Evolutionary conservation across 1,140 invertebrate genomes (phyloP), one percentile per base, ranked within the genome.

Genomic region (Caenorhabditis brenneri): DNA sequence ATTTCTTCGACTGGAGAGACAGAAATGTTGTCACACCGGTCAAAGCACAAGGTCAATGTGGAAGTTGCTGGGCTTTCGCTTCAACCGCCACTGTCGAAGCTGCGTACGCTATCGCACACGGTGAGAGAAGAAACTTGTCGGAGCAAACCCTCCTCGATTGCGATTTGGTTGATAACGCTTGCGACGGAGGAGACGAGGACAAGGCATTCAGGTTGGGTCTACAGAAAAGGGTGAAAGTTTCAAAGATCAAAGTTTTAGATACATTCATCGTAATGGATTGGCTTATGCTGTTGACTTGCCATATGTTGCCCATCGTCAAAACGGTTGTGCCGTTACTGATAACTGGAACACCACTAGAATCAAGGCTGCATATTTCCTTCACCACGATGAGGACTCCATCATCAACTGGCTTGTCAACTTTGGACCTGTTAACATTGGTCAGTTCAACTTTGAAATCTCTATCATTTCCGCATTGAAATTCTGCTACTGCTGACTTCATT

Each of bases 11-110:
- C 85, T 92, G 92, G 92, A 89, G 91, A 79, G 88, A 79, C 1
- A 88, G 91, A 79, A 91, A 91, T 19, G 90, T 90, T 84, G 91
- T 92, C 22, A 92, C 92, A 4, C 86, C 88, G 2, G 90, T 92
- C 9, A 92, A 91, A 81, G 89, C 92, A 82, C 92, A 93, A 88
- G 82, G 82, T 19, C 24, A 85, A n/a, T 86, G 85, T 53, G 85
- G 85, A 81, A 82, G 79, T 36, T 86, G 85, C 46, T 86, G 85
- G 85, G 85, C 85, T 15, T 86, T 86, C 36, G 85, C 85, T 49
- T 58, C 85, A 7, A 86, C 85, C 19, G 85, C 83, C 79, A 82
- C 84, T 10, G 85, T 86, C 31, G 85, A 86, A 39, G 79, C 83
- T 16, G 85, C 85, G 7, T 85, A 74, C 24, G 80, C 80, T 36